Conservation (phyloP, 2,888 invertebrate species). For the Phrixothrix hirtus region DNA sequence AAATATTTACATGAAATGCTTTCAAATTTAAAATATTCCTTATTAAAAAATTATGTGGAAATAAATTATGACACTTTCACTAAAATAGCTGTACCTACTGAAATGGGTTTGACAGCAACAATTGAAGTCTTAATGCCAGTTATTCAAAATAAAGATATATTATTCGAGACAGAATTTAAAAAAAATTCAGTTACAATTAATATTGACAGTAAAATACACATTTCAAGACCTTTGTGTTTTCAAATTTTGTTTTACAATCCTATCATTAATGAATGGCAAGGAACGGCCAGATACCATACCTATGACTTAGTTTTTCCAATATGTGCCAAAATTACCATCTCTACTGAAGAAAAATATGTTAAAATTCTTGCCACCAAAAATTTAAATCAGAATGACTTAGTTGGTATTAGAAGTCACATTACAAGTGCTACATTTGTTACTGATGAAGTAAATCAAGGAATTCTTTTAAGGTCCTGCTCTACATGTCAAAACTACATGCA, state of each 20-base stretch:
- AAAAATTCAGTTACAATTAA: constrained; percentile 42
- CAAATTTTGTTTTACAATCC: constrained; percentile 56
- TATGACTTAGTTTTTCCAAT: constrained; percentile 47
- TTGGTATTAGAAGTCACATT: constrained; percentile 46
- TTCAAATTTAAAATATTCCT: no score
- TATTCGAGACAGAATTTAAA: constrained; percentile 39
- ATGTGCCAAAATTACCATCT: constrained; percentile 41
- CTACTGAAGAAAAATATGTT: constrained; percentile 41
- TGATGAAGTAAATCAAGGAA: constrained; percentile 41
- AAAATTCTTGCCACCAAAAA: constrained; percentile 46
- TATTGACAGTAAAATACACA: constrained; percentile 40
- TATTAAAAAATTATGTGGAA: no score
- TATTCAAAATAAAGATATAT: constrained; percentile 35
- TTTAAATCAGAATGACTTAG: constrained; percentile 39
- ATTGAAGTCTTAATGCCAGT: constrained; percentile 46
- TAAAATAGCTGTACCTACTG: constrained; percentile 47
- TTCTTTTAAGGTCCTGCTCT: constrained; percentile 46
- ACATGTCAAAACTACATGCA: constrained; percentile 43
- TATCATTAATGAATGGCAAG: constrained; percentile 54
- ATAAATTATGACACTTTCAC: constrained; percentile 23
- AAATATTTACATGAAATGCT: no score
- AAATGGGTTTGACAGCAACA: constrained; percentile 52
- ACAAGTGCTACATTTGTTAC: constrained; percentile 48
- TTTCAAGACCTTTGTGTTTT: constrained; percentile 48
- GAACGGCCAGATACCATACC: constrained; percentile 45